phyloP scores from a whole-genome alignment of 2,113 vertebrate genomes.

The rabbit (Oryctolagus cuniculus) region DNA sequence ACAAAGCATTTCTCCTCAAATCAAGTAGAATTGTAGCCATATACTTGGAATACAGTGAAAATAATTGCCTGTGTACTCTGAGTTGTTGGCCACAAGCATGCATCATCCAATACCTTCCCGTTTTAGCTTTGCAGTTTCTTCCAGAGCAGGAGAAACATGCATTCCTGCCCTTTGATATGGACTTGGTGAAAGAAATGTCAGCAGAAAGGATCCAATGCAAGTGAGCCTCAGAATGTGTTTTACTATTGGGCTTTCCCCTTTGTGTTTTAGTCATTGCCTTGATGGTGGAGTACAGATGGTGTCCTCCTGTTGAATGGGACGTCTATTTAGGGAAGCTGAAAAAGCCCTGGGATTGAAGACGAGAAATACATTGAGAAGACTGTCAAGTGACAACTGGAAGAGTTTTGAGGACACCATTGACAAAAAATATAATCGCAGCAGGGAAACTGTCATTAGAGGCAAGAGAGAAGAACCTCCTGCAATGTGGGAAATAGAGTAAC shows the following conservation, averaged over 20 bases:
- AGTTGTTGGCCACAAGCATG: background rate
- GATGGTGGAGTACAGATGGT: background rate
- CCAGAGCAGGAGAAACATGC: accelerated
- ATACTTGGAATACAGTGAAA: background rate
- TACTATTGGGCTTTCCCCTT: too few relatives aligned
- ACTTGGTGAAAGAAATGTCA: background rate
- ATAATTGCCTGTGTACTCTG: background rate
- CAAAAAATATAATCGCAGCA: background rate
- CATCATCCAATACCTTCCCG: background rate
- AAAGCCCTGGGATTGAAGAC: background rate
- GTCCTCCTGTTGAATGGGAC: background rate
- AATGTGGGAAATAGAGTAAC: background rate
- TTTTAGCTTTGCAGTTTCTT: background rate
- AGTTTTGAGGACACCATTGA: background rate
- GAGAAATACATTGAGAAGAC: background rate
- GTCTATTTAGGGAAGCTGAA: background rate
- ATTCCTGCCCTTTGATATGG: background rate
- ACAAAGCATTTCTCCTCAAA: background rate
- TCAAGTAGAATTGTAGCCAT: background rate
- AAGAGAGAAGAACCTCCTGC: background rate
- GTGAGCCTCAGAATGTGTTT: background rate
- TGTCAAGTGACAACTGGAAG: background rate
- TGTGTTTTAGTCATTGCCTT: background rate
- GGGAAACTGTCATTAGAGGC: background rate
- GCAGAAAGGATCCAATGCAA: background rate